Evolutionary conservation across 2,888 invertebrate genomes (phyloP).

Genomic region (Furcula furcula): DNA sequence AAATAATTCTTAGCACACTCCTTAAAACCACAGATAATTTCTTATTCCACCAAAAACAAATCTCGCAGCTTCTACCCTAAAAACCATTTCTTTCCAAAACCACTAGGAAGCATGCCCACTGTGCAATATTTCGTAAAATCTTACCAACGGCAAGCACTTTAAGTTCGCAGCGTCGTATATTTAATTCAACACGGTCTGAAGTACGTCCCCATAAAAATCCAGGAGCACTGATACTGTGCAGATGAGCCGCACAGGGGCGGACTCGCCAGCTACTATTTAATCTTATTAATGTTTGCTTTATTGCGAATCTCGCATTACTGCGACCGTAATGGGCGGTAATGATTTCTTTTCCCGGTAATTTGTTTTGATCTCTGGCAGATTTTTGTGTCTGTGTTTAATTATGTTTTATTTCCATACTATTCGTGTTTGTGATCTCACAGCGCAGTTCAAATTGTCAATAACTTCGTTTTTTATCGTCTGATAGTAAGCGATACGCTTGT

Average conservation of each 20-base stretch:
- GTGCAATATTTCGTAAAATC: constrained; percentile 74
- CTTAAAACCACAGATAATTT: too few species aligned
- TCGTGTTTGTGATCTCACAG: too few species aligned
- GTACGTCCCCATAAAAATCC: constrained; percentile 79
- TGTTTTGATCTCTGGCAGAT: not conserved
- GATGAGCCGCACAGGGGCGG: constrained; percentile 73
- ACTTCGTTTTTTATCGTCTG: too few species aligned
- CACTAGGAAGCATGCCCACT: too few species aligned
- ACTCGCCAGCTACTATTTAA: constrained; percentile 65
- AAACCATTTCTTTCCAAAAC: too few species aligned
- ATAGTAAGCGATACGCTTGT: too few species aligned
- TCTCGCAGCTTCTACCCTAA: too few species aligned
- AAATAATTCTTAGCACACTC: too few species aligned
- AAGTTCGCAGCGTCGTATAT: constrained; percentile 73
- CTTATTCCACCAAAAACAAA: too few species aligned
- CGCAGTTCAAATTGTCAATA: too few species aligned
- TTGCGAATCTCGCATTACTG: constrained; percentile 74
- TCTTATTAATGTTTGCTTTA: constrained; percentile 76
- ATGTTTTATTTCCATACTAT: too few species aligned
- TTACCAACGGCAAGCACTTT: constrained; percentile 73
- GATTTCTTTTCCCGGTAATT: constrained; percentile 4
- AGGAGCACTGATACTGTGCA: constrained; percentile 72
- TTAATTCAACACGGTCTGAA: constrained; percentile 75
- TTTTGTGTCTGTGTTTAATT: not conserved
- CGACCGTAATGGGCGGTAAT: constrained; percentile 55